These are phyloP conservation scores for Tribolium freemani DNA, from an alignment of 2,888 invertebrate genomes.

Conservation along the genomic window DNA sequence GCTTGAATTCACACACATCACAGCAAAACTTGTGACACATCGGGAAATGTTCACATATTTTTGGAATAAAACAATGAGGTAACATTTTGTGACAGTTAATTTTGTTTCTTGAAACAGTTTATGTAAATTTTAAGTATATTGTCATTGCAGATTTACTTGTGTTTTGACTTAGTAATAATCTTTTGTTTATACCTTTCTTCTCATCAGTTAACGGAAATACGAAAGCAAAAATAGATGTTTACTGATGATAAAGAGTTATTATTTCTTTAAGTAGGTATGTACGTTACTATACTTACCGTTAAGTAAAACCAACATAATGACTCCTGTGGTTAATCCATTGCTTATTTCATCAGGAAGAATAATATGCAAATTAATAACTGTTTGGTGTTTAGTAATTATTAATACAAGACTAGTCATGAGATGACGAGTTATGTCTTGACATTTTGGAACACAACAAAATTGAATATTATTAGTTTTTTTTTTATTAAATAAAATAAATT, in stretches of 20 bases:
- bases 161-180: neutral
- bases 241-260: conserved; percentile 9
- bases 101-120: neutral
- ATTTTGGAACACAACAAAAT: neutral
- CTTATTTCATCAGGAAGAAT: conserved; percentile 18
- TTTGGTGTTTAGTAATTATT: neutral
- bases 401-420: neutral
- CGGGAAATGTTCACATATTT: neutral
- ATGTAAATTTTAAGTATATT: neutral
- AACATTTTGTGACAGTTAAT: neutral
- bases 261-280: conserved; percentile 14
- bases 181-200: neutral
- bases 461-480: no score
- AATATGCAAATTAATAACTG: conserved; percentile 25
- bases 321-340: conserved; percentile 18
- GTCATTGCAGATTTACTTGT: neutral
- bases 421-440: neutral
- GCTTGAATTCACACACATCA: no score
- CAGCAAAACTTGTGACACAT: neutral
- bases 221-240: conserved; percentile 26
- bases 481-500: no score
- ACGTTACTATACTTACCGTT: conserved; percentile 24
- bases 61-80: neutral
- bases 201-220: conserved; percentile 3
- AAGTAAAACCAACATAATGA: conserved; percentile 1